Conservation (phyloP, 2,113 vertebrate genomes). For the Cricetomys ansorgei region DNA sequence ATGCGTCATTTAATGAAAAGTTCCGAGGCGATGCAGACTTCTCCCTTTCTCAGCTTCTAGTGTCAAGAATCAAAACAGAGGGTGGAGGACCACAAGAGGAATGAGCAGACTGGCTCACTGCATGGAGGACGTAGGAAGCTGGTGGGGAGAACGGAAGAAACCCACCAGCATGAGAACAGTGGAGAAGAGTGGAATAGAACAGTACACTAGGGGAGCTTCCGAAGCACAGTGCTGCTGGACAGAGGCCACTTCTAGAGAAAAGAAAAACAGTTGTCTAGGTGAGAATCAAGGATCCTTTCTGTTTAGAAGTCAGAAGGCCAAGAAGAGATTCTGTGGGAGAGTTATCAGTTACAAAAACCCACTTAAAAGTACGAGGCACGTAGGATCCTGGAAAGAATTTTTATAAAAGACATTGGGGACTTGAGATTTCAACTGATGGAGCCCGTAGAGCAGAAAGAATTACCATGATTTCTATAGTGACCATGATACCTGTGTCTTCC, state of each 20-base stretch:
- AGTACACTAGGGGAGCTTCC: too few relatives aligned
- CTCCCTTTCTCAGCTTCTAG: neutral
- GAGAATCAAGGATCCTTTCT: neutral
- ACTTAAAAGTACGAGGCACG: neutral
- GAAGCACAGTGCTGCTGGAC: neutral
- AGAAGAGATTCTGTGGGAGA: neutral
- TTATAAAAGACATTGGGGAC: neutral
- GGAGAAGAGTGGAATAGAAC: too few relatives aligned
- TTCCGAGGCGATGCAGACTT: neutral
- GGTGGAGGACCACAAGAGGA: neutral
- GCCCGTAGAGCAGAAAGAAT: neutral
- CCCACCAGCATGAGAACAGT: neutral
- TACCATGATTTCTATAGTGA: neutral
- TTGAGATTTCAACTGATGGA: neutral
- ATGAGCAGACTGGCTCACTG: neutral
- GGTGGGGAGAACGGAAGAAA: neutral
- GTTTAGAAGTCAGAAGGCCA: neutral
- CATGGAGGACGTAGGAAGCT: neutral
- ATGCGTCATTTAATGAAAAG: neutral
- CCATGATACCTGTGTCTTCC: neutral
- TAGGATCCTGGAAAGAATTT: neutral
- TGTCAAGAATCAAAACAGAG: constrained; percentile 21
- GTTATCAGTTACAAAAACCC: neutral
- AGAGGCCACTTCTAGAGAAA: neutral
- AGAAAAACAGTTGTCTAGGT: neutral